phyloP scores from a whole-genome alignment of 1,140 invertebrate species.

The Muscidifurax raptorellus region DNA sequence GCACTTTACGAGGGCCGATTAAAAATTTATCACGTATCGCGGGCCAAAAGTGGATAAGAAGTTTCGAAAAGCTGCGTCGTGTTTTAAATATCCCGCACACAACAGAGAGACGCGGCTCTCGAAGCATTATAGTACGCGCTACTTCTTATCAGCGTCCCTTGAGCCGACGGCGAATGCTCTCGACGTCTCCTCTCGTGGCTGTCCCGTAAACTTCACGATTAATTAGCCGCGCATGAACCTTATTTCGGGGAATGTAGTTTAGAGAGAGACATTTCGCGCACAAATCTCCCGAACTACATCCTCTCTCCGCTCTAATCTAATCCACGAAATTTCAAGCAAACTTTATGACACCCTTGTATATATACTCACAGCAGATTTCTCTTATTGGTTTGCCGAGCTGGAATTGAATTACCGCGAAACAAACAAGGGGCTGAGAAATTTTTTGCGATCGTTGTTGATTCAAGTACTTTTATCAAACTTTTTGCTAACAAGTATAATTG shows the following conservation, averaged over 20 bases:
- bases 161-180: background rate
- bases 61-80: background rate
- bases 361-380: background rate
- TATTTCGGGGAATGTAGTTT: background rate
- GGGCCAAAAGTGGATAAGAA: background rate
- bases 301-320: background rate
- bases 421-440: background rate
- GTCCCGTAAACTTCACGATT: conserved; percentile 16
- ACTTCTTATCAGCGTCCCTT: background rate
- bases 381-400: background rate
- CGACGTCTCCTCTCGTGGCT: too few species aligned
- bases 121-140: background rate
- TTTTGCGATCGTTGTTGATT: background rate
- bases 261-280: background rate
- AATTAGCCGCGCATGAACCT: background rate
- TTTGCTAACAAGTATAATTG: too few species aligned
- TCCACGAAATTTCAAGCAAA: background rate
- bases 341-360: background rate
- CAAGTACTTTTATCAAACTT: too few species aligned
- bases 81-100: too few species aligned
- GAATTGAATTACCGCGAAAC: background rate
- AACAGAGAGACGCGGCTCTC: background rate
- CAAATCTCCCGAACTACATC: conserved; percentile 9
- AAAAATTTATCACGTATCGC: background rate
- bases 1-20: background rate